Conservation (phyloP, 2,888 invertebrate genomes). For the Ichneumoninae sp. region DNA sequence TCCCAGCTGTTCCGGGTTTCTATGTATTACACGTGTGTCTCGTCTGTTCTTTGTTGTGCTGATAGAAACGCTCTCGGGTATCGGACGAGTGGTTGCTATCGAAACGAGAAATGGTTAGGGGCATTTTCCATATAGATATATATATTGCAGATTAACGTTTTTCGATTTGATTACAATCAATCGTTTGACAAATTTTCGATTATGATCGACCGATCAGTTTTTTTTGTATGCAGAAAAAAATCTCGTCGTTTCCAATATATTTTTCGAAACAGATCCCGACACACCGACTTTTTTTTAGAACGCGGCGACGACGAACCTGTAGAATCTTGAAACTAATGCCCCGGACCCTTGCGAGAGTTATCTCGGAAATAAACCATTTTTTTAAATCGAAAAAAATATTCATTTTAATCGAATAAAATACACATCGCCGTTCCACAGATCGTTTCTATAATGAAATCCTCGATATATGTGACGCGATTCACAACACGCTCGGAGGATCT, state of each 20-base stretch:
- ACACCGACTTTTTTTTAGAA: background rate
- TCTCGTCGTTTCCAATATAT: background rate
- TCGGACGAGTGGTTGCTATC: background rate
- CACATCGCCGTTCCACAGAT: background rate
- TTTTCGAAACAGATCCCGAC: background rate
- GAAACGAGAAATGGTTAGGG: background rate
- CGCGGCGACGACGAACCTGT: background rate
- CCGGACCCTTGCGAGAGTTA: background rate
- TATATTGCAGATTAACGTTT: too few relatives aligned
- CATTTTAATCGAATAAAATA: background rate
- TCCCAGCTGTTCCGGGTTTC: slow-evolving; percentile 22
- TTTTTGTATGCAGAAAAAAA: background rate
- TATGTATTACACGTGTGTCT: slow-evolving; percentile 6
- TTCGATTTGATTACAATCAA: too few relatives aligned
- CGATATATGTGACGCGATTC: background rate
- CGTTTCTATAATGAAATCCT: background rate
- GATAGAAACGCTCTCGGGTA: background rate
- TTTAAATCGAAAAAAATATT: background rate
- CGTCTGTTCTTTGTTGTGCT: background rate
- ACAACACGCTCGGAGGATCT: background rate
- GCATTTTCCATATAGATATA: background rate
- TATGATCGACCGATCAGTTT: too few relatives aligned
- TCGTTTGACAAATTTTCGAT: too few relatives aligned
- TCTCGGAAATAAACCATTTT: background rate
- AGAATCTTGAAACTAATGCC: background rate